phyloP scores from a whole-genome alignment of 2,797 vertebrate species.

The Sternarchorhynchus goeldii region DNA sequence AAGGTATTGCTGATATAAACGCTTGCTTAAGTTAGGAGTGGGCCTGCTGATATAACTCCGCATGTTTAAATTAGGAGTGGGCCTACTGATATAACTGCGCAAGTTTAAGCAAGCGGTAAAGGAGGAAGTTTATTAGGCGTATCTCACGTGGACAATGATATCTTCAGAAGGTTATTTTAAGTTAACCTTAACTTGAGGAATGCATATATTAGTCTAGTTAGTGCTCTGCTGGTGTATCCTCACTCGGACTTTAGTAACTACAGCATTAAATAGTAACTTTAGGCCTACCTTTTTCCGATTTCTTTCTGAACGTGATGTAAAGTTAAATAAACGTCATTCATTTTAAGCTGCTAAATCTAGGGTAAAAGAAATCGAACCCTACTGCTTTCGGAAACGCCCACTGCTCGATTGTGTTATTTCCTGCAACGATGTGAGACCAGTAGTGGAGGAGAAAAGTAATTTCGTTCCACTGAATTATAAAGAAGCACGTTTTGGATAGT shows the following conservation, averaged over 20 bases:
- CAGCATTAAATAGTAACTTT: background rate
- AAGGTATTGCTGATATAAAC: no score
- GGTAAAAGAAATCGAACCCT: constrained; percentile 34
- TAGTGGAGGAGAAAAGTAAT: constrained; percentile 29
- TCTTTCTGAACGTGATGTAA: background rate
- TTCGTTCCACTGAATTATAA: background rate
- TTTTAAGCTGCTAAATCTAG: background rate
- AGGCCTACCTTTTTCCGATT: background rate
- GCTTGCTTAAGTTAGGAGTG: no score
- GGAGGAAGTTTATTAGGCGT: no score
- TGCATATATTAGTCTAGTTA: background rate
- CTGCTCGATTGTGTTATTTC: constrained; percentile 36
- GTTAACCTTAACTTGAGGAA: background rate
- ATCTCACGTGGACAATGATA: background rate
- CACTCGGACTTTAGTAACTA: background rate
- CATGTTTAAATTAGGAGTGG: no score
- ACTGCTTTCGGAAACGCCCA: constrained; percentile 48
- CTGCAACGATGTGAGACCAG: constrained; percentile 49
- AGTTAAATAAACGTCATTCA: background rate
- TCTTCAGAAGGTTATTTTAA: background rate
- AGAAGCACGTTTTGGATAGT: constrained; percentile 1
- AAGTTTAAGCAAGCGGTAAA: no score
- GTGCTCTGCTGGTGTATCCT: background rate
- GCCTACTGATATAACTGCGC: no score
- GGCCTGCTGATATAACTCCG: no score